Conservation (phyloP, 1,140 invertebrate genomes). For the Telenomus remus region DNA sequence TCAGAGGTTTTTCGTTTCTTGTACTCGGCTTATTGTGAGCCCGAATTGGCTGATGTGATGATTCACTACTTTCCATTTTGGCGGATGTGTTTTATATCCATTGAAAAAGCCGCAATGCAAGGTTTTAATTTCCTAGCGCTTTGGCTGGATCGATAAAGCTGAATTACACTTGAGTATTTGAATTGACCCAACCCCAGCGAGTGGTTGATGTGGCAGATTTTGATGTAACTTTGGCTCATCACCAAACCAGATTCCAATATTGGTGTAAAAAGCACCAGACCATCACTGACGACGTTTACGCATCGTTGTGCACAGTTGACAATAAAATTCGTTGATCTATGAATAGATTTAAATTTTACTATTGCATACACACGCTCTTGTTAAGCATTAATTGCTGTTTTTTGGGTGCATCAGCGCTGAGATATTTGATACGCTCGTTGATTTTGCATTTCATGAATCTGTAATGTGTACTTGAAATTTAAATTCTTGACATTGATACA, state of each 20-base stretch:
- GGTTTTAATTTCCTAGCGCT: slow-evolving; percentile 3
- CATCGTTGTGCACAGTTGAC: slow-evolving; percentile 20
- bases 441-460: too few species aligned
- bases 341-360: slow-evolving; percentile 2
- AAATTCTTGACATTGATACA: too few species aligned
- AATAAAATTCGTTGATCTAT: slow-evolving; percentile 19
- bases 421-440: too few species aligned
- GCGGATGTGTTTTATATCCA: too few species aligned
- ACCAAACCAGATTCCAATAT: slow-evolving; percentile 15
- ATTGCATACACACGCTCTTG: background rate
- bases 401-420: background rate
- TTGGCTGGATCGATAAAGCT: slow-evolving; percentile 1
- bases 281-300: slow-evolving; percentile 19
- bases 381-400: slow-evolving; percentile 2
- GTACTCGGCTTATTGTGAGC: background rate
- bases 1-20: background rate
- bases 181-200: slow-evolving; percentile 21
- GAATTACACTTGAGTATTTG: slow-evolving; percentile 20
- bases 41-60: background rate
- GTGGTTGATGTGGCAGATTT: slow-evolving; percentile 40
- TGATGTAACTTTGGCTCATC: slow-evolving; percentile 31
- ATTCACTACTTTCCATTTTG: background rate
- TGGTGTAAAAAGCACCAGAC: slow-evolving; percentile 23
- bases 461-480: too few species aligned
- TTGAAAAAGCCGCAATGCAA: background rate